Base-by-base conservation (phyloP, 1,140 invertebrate species). In the Callitettix versicolor region DNA sequence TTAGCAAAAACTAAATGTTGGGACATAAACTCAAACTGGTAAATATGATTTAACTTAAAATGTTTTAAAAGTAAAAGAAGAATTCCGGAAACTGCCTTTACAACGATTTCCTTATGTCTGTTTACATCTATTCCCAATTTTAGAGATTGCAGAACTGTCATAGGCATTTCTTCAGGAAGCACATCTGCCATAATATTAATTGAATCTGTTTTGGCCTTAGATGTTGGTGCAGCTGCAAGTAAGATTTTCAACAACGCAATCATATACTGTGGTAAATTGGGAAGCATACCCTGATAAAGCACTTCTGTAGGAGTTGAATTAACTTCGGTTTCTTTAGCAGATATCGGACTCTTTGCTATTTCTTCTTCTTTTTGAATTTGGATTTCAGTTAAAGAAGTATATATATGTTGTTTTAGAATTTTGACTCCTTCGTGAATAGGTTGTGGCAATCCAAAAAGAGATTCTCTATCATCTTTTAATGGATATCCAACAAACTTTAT, bases 1-100 rank as follows among this genome's bases (percentile, higher is more conserved):
- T 99, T 99, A 53, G 96, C 95, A 78, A 99, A 98, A 12, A 99
- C 95, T 49, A 99, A 76, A 74, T 99, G 95, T 70, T 99, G 95
- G 2, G 92, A 94, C 83, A 98, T 95, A 67, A 96, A 98, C 73
- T 99, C 97, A 77, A 98, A 99, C 73, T 98, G 92, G 71, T 98
- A 99, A 12, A 98, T 79, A 71, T 99, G 96, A 75, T 98, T 99
- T n/a, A 98, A 75, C 76, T 99, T 98, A 61, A 99, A 95, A 73
- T 98, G 95, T 71, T 99, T 99, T 42, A 99, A 73, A 34, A 99
- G 76, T 9, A 99, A 72, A 46, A 99, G 70, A 41, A 99, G 75
- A 56, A 98, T 91, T 3, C 88, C 93, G 36, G 95, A 97, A 0
- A 98, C 90, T 11, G 95, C 88, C 77, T 99, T 99, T 0, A 98